phyloP scores from a whole-genome alignment of 1,140 invertebrate genomes.

The Drosophila pectinifera region DNA sequence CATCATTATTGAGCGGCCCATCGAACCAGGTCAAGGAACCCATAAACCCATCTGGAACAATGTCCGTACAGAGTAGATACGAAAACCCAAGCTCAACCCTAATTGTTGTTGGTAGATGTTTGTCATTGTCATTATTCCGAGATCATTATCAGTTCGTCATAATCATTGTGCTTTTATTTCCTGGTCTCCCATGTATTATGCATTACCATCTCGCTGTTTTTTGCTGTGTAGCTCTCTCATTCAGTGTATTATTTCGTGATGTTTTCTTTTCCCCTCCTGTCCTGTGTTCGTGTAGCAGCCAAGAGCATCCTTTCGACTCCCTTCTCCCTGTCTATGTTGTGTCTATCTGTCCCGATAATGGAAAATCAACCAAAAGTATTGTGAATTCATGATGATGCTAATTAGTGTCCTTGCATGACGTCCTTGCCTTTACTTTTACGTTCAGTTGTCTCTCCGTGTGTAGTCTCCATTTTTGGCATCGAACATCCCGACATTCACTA shows the following conservation, averaged over 20 bases:
- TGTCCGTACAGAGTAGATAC: slow-evolving; percentile 67
- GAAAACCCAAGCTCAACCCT: slow-evolving; percentile 51
- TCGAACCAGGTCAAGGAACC: slow-evolving; percentile 70
- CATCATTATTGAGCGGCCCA: slow-evolving; percentile 85
- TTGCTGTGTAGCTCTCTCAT: slow-evolving; percentile 62
- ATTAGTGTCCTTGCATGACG: slow-evolving; percentile 39
- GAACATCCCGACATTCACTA: slow-evolving; percentile 52
- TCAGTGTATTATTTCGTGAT: slow-evolving; percentile 19
- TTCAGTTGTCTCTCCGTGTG: slow-evolving; percentile 15
- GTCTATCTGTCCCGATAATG: slow-evolving; percentile 10
- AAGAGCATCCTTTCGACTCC: slow-evolving; percentile 14
- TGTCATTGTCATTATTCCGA: slow-evolving; percentile 59
- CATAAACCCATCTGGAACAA: slow-evolving; percentile 58
- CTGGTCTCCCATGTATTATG: not conserved
- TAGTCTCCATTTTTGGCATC: slow-evolving; percentile 36
- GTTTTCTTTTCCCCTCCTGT: slow-evolving; percentile 15
- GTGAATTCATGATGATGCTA: slow-evolving; percentile 27
- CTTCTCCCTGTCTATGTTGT: slow-evolving; percentile 9
- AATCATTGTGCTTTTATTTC: slow-evolving; percentile 28
- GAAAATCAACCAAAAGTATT: slow-evolving; percentile 16
- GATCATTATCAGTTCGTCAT: slow-evolving; percentile 38
- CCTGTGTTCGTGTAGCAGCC: slow-evolving; percentile 37
- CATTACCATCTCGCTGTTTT: slow-evolving; percentile 56
- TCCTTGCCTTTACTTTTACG: slow-evolving; percentile 23
- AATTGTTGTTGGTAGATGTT: slow-evolving; percentile 76